A percentile compares a stretch with the other conserved stretches of the same genome.
Conservation (phyloP, 2,113 vertebrate genomes). For the Chlorocebus sabaeus region DNA sequence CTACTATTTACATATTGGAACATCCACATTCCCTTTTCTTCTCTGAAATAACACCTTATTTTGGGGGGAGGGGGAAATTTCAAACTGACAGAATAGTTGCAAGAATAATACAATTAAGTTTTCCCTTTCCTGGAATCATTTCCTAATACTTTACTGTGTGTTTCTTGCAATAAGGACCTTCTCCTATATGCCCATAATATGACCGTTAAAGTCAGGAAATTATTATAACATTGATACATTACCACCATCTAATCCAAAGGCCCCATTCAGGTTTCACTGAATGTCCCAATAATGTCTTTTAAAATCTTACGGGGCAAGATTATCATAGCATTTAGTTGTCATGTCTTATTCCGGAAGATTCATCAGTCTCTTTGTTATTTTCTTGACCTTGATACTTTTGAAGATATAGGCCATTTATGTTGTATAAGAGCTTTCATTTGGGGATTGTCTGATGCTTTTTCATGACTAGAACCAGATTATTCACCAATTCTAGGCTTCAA, state of each 20-base stretch:
- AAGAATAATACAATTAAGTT: neutral
- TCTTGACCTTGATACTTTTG: neutral
- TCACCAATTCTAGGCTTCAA: neutral
- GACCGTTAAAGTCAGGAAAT: neutral
- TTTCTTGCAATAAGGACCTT: neutral
- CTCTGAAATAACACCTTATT: neutral
- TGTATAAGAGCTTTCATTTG: neutral
- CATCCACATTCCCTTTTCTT: neutral
- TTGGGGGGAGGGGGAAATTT: neutral
- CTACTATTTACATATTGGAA: neutral
- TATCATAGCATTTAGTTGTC: neutral
- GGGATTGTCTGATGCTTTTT: neutral
- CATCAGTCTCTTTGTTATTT: neutral
- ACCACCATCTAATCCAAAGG: neutral
- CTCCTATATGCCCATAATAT: neutral
- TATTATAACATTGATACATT: neutral
- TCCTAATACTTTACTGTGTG: neutral
- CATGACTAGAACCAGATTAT: neutral
- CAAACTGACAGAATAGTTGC: neutral
- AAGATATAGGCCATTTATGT: neutral
- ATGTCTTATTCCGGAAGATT: neutral
- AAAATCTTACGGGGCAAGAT: neutral
- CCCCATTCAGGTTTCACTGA: neutral
- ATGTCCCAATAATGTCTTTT: neutral
- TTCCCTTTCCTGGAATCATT: neutral